Evolutionary conservation across 2,113 vertebrate genomes (phyloP).

Genomic region (Astur gentilis): DNA sequence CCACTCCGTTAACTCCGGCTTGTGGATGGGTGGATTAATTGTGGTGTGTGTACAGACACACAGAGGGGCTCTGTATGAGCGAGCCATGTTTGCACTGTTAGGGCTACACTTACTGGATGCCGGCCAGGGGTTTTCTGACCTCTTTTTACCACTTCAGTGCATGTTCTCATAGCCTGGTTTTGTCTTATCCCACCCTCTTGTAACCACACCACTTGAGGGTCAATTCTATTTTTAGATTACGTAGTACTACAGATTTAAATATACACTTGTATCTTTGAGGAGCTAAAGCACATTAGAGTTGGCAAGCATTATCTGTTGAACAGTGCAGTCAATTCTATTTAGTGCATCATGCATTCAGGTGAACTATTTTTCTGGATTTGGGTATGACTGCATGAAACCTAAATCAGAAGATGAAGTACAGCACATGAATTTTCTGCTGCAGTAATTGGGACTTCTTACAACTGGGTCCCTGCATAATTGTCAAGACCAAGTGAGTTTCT

Average conservation of each 20-base stretch:
- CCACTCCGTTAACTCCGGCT: neutral
- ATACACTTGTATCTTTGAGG: neutral
- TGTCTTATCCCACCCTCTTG: neutral
- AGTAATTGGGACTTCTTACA: neutral
- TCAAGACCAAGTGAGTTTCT: neutral
- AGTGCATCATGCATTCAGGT: neutral
- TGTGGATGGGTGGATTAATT: neutral
- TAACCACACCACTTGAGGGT: neutral
- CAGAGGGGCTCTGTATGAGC: accelerated
- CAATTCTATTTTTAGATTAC: neutral
- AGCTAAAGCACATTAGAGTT: neutral
- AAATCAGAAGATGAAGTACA: neutral
- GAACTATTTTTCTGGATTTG: neutral
- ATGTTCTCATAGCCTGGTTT: neutral
- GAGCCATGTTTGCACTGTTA: accelerated
- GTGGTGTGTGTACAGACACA: neutral
- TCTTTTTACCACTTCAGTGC: neutral
- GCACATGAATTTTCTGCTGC: neutral
- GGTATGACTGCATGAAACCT: neutral
- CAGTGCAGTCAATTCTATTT: neutral
- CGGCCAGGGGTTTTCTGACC: neutral
- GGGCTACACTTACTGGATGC: neutral
- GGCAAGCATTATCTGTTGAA: neutral
- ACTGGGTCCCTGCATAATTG: neutral
- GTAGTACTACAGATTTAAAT: neutral